phyloP scores from a whole-genome alignment of 35 echinoderm and acorn worm genomes.

The Heliocidaris erythrogramma region DNA sequence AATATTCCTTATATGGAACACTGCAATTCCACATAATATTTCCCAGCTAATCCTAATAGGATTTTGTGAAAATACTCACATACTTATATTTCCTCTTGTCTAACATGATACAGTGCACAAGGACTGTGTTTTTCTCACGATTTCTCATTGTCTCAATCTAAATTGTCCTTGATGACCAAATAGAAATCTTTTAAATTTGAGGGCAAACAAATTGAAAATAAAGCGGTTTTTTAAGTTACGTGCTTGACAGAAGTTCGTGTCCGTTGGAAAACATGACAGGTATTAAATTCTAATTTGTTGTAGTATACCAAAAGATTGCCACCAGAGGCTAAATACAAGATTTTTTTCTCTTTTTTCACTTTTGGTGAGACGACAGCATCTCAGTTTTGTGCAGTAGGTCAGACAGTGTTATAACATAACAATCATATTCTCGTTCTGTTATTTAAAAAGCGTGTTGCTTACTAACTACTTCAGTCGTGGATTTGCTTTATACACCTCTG shows the following conservation, averaged over 20 bases:
- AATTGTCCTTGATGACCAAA: neutral
- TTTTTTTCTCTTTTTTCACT: neutral
- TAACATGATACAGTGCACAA: neutral
- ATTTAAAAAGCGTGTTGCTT: neutral
- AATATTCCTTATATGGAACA: neutral
- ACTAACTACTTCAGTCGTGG: neutral
- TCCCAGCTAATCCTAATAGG: neutral
- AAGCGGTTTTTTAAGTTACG: neutral
- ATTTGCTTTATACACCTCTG: neutral
- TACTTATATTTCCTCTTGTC: neutral
- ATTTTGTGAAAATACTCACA: neutral
- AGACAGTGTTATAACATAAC: neutral
- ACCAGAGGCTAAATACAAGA: neutral
- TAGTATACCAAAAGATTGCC: neutral
- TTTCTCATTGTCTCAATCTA: neutral
- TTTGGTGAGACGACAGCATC: neutral
- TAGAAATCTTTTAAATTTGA: neutral
- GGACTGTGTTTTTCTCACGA: no score
- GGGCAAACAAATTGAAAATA: neutral
- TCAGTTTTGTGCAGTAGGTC: neutral
- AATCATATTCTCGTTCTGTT: neutral
- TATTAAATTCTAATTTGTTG: neutral
- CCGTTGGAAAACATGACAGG: neutral
- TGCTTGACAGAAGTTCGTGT: neutral
- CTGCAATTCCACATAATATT: neutral